These are phyloP conservation scores for Embidobia sp. DNA, from an alignment of 2,888 invertebrate genomes.

Conservation along the genomic window DNA sequence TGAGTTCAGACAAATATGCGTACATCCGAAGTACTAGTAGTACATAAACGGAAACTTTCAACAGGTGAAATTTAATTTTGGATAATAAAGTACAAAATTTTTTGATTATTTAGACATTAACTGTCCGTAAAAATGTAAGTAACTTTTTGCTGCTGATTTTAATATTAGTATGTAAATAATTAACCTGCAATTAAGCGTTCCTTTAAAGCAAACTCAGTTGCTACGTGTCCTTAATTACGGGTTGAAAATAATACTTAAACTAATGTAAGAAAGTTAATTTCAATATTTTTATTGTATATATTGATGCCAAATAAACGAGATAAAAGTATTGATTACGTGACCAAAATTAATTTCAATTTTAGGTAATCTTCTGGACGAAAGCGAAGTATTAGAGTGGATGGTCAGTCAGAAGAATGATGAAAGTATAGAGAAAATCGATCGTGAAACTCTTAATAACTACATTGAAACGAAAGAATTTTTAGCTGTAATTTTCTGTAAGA, in stretches of 20 bases:
- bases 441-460: conserved; percentile 88
- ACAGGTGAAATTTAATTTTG: conserved; percentile 24
- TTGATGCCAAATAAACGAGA: no score
- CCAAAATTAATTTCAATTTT: no score
- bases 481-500: conserved; percentile 96
- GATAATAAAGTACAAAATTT: neutral
- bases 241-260: no score
- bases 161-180: no score
- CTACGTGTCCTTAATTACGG: no score
- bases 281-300: no score
- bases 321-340: no score
- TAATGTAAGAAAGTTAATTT: no score
- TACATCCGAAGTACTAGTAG: conserved; percentile 39
- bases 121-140: conserved; percentile 33
- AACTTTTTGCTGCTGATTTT: conserved; percentile 16
- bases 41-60: conserved; percentile 59
- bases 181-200: no score
- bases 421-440: conserved; percentile 94
- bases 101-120: conserved; percentile 15
- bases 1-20: no score
- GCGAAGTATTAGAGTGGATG: conserved; percentile 94
- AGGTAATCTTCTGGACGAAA: conserved; percentile 90
- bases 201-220: no score
- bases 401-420: conserved; percentile 94
- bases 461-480: conserved; percentile 95